Evolutionary conservation across 1,140 invertebrate genomes (phyloP), one percentile per base, ranked within the genome.

Genomic region (Physella acuta): DNA sequence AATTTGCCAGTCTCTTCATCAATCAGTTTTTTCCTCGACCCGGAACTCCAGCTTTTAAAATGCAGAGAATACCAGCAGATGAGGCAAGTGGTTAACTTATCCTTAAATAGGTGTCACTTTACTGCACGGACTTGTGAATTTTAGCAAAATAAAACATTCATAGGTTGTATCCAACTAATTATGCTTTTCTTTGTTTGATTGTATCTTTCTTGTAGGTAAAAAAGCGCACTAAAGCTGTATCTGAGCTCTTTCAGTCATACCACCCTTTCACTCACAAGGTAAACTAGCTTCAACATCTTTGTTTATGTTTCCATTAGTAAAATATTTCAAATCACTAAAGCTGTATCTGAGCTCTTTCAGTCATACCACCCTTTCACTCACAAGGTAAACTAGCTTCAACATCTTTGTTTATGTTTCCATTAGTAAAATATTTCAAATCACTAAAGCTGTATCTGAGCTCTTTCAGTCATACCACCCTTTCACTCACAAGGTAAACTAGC

Each of bases 11-110:
- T 77, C 87, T 99, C 3, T 99, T 97, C 83, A 99, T 99, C 70
- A 99, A 99, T 86, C 96, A 99, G 85, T 99, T 97, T 85, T 99
- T 93, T 78, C 93, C 97, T 0, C 85, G 97, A 58, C 94, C 95
- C 0, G 95, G 95, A 0, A 99, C 97, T 0, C 94, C 94, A 0
- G 97, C 97, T 5, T 95, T 95, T 8, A 90, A 90, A 78, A 92
- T 99, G 91, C 85, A 87, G 5, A 89, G 91, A 78, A 88, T 94
- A 64, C 91, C 94, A 0, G 88, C 93, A 0, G 89, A 93, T 79
- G 89, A 93, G 79, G 88, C 89, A 79, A 75, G 52, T 55, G n/a
- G n/a, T n/a, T n/a, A n/a, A n/a, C n/a, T n/a, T n/a, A n/a, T n/a
- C n/a, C n/a, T n/a, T n/a, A n/a, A n/a, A n/a, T n/a, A n/a, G n/a